Conservation (phyloP, 2,888 invertebrate species). For the Sepiola atlantica region DNA sequence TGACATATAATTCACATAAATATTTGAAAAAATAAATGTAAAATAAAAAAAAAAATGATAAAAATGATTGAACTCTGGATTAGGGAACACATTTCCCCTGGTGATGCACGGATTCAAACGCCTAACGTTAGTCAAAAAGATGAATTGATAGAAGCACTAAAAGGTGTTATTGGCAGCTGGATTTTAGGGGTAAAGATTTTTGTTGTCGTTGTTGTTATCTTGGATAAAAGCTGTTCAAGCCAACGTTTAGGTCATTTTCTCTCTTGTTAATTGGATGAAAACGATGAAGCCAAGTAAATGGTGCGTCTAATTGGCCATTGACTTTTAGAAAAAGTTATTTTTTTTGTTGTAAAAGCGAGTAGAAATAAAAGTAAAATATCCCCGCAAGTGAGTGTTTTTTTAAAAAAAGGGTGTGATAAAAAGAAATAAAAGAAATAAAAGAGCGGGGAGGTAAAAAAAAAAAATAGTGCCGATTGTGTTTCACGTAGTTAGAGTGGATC, state of each 20-base stretch:
- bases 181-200: not conserved
- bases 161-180: not conserved
- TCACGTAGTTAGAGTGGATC: too few species aligned
- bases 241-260: too few species aligned
- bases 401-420: not conserved
- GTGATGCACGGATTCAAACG: conserved; percentile 18
- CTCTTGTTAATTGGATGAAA: too few species aligned
- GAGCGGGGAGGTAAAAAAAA: not conserved
- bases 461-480: too few species aligned
- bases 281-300: too few species aligned
- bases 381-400: not conserved
- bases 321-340: not conserved
- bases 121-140: not conserved
- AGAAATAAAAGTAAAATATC: not conserved
- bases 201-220: too few species aligned
- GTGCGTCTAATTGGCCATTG: not conserved
- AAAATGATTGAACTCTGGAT: not conserved
- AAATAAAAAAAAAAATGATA: not conserved
- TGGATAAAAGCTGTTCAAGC: not conserved
- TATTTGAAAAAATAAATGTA: not conserved
- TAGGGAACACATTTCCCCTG: conserved; percentile 9
- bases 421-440: not conserved
- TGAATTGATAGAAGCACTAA: not conserved
- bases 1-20: not conserved
- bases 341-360: not conserved